Evolutionary conservation across 2,888 invertebrate genomes (phyloP).

Genomic region (Scaptomyza tumidula): DNA sequence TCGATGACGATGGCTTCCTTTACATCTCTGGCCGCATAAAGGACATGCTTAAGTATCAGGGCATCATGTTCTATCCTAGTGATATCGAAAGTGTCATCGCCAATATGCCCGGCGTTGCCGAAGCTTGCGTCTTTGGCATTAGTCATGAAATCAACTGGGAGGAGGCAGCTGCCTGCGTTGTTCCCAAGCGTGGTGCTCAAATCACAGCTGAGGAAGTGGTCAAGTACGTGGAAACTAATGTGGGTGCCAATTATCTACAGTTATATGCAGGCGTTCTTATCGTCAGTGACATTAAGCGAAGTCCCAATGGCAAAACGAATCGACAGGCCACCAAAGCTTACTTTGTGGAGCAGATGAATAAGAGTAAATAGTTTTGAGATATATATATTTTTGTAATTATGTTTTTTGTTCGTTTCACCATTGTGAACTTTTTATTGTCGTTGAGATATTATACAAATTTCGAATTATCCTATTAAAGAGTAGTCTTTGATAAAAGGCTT

Average conservation of each 20-base stretch:
- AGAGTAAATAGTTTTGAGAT: constrained; percentile 10
- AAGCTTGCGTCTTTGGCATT: constrained; percentile 75
- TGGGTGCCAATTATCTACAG: constrained; percentile 48
- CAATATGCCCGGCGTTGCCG: constrained; percentile 61
- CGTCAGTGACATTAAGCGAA: constrained; percentile 53
- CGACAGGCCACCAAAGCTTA: constrained; percentile 47
- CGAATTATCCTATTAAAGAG: background rate
- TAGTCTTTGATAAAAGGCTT: background rate
- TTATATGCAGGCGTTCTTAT: constrained; percentile 61
- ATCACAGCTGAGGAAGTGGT: constrained; percentile 51
- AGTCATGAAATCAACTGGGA: constrained; percentile 51
- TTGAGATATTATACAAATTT: background rate
- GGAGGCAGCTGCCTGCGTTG: constrained; percentile 72
- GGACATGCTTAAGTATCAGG: constrained; percentile 75
- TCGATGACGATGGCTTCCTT: constrained; percentile 74
- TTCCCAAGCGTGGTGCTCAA: constrained; percentile 22
- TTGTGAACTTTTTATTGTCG: background rate
- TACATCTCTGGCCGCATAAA: constrained; percentile 75
- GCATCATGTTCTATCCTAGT: constrained; percentile 68
- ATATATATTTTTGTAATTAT: background rate
- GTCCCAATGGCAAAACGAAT: constrained; percentile 59
- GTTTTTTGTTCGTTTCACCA: background rate
- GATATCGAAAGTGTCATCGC: constrained; percentile 72
- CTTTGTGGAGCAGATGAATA: constrained; percentile 25
- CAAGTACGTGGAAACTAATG: constrained; percentile 36